Base-by-base conservation (phyloP, 2,888 invertebrate species). In the Drosophila formosana region DNA sequence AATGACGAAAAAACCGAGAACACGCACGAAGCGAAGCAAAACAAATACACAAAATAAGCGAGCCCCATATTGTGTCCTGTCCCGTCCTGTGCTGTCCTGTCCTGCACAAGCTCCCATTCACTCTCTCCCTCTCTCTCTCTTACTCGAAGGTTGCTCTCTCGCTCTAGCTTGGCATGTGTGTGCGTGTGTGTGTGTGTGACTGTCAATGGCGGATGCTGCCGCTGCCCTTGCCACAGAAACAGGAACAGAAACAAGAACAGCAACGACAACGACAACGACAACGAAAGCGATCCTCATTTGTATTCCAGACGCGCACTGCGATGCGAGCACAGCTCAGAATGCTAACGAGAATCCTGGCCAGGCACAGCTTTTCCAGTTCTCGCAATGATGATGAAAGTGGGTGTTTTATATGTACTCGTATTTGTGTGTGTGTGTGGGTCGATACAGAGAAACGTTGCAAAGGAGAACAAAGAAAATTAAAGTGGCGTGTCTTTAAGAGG, bases 231-330 rank as follows among this genome's bases (percentile, higher is more conserved):
- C 77, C 72, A 51, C 63, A 67, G 78, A 64, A 66, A 65, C 64
- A 58, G 28, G 66, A 82, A 73, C 66, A 66, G 25, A 55, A 66
- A 39, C 37, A 43, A 46, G 45, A 43, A 26, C 45, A 25, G 32
- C 34, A 57, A 49, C 65, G 39, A 58, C 58, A 62, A n/a, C 49
- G 26, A 28, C 62, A 66, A 62, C 65, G 64, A 32, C 70, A 84
- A 75, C 80, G 88, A 84, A 79, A 85, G 86, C 80, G 84, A 89
- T 88, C 83, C 91, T 91, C 90, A 91, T 91, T 91, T 91, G 90
- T 91, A 91, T 91, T 91, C 91, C 91, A 91, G 91, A 91, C 91
- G 91, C 91, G 90, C 88, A 61, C 43, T 67, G 74, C 80, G 81
- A 69, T 81, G 75, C 68, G 87, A 79, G 71, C 74, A 75, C 75